Base-by-base conservation (phyloP, 2,888 invertebrate species). In the Troides oblongomaculatus region DNA sequence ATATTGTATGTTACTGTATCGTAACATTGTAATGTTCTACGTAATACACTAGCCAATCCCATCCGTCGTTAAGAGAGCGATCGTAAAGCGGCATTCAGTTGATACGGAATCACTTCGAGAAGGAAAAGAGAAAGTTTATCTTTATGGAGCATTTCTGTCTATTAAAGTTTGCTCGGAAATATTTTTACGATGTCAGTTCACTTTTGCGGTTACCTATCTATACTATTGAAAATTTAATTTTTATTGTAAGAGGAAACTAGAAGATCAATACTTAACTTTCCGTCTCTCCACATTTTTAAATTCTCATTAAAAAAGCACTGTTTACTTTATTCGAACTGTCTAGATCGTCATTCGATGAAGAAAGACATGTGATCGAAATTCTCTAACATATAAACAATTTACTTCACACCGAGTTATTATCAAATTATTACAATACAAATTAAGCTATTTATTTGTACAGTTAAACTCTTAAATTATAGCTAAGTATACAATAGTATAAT, bases 131-230 rank as follows among this genome's bases (percentile, higher is more conserved):
- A 77, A 82, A 83, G 84, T 87, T 86, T 81, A 84, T 80, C 76
- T 86, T 86, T 86, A 87, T 79, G 84, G 83, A 71, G 72, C 74
- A 71, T 78, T 75, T 77, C 78, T 75, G 81, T 83, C 84, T 82
- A 84, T 86, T 81, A 86, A 81, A 82, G 76, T 75, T 78, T 78
- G 79, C 77, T 81, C 72, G 71, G 73, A 68, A 75, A 78, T 78
- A 74, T 78, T 77, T 84, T 83, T 82, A 83, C 76, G 77, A 74
- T 66, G 68, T 69, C 60, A 73, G 74, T 78, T 80, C 81, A 79
- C 80, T 83, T 81, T 81, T 50, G 50, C 50, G 17, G 50, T 14
- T 50, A 50, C 50, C 50, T 17, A 50, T 17, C 14, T 2, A 50
- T 5, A 0, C 17, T 1, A 14, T 14, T 18, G 1, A 50, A 14